Evolutionary conservation across 2,888 invertebrate genomes (phyloP).

Genomic region (Cheilosia vulpina): DNA sequence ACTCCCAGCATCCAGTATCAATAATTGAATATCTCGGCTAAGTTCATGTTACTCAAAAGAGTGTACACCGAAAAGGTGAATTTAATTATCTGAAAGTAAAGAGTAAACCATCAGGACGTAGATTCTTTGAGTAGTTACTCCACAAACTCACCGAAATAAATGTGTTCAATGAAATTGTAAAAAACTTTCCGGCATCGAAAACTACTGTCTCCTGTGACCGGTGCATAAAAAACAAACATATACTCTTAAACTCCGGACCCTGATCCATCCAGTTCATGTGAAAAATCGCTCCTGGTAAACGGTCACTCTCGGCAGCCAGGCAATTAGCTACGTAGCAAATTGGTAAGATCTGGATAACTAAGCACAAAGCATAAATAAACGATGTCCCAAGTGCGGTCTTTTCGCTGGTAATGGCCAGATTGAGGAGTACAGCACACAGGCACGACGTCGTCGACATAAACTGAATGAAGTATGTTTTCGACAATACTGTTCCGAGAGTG

Average conservation of each 20-base stretch:
- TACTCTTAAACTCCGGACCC: slow-evolving; percentile 76
- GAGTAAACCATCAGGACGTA: background rate
- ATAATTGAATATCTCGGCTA: slow-evolving; percentile 76
- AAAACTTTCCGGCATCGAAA: slow-evolving; percentile 78
- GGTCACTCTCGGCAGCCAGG: slow-evolving; percentile 76
- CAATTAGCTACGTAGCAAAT: slow-evolving; percentile 78
- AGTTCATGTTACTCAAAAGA: slow-evolving; percentile 78
- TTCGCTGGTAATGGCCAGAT: slow-evolving; percentile 77
- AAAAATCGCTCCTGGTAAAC: slow-evolving; percentile 77
- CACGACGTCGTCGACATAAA: slow-evolving; percentile 78
- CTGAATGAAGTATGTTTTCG: slow-evolving; percentile 76
- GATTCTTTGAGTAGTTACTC: too few relatives aligned
- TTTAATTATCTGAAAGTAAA: slow-evolving; percentile 77
- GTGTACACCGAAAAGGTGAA: slow-evolving; percentile 79
- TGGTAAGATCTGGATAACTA: slow-evolving; percentile 78
- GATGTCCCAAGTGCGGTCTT: slow-evolving; percentile 76
- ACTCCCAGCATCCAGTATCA: background rate
- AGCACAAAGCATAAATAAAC: slow-evolving; percentile 73
- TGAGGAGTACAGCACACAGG: slow-evolving; percentile 77
- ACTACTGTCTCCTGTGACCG: slow-evolving; percentile 78
- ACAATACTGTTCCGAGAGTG: background rate
- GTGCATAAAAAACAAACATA: slow-evolving; percentile 77
- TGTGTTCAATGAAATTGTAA: slow-evolving; percentile 78
- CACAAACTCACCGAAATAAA: slow-evolving; percentile 77
- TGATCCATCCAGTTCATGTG: slow-evolving; percentile 78